Base-by-base conservation (phyloP, 2,888 invertebrate genomes). In the Pristionchus arcanus region DNA sequence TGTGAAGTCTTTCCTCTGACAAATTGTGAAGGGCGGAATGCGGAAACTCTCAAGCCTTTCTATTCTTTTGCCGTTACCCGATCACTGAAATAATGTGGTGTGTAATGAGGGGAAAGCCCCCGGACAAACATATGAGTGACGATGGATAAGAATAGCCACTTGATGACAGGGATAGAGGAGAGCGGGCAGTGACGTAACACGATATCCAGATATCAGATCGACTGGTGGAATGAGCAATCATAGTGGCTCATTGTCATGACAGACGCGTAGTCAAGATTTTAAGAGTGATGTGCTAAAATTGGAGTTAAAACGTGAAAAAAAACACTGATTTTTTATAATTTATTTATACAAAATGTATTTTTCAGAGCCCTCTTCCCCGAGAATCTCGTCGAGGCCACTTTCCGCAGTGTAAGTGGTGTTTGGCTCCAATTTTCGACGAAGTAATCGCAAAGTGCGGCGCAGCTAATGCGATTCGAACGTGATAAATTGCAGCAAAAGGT, bases 361-460 rank as follows among this genome's bases (percentile, higher is more conserved):
- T 97, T 91, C 96, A 97, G 98, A 95, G 98, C 98, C 95, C 97
- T 98, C 96, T 98, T 98, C 95, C 96, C 96, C 3, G 95, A 95
- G 90, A 96, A 96, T 91, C 92, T 96, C 53, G 94, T 96, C 2
- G 95, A 96, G 91, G 96, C 96, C 13, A 95, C 95, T 66, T 95
- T 96, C 92, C 95, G 95, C 49, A 87, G 89, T 55, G 91, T 91
- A 59, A 86, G 91, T 53, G 49, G 11, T 53, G 25, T 28, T 34
- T 59, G 49, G 2, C 34, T 31, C 31, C 5, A 71, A n/a, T 9
- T 21, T 25, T 59, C 71, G 25, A n/a, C 15, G 53, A 63, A 49
- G 25, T 31, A 37, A 87, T 66, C 34, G 9, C 0, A 86, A 49
- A 49, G 42, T 49, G 42, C 31, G 37, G 31, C 71, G n/a, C 37